A percentile compares a stretch with the other conserved stretches of the same genome.
Evolutionary conservation across 2,888 invertebrate species (phyloP).

Genomic region (Lycia hirtaria): DNA sequence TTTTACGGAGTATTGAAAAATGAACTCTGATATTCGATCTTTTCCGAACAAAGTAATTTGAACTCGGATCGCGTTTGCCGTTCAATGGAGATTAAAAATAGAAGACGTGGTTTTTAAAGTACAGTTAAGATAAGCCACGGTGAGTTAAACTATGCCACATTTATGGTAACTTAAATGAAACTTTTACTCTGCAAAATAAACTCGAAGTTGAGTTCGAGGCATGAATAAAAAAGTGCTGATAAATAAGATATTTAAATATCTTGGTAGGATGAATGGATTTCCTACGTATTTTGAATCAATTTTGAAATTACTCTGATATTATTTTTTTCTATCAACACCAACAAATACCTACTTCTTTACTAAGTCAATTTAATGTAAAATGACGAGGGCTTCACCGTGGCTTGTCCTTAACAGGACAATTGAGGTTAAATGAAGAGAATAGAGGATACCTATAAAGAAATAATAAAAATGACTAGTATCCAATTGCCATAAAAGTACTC

Average conservation of each 20-base stretch:
- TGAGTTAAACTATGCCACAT: constrained; percentile 63
- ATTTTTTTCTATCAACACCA: neutral
- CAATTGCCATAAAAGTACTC: too few relatives aligned
- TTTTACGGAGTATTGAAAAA: constrained; percentile 79
- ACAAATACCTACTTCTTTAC: neutral
- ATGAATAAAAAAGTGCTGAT: constrained; percentile 30
- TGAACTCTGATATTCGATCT: constrained; percentile 77
- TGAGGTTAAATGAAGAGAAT: too few relatives aligned
- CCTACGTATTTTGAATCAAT: constrained; percentile 1
- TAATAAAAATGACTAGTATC: too few relatives aligned
- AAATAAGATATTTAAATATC: constrained; percentile 12
- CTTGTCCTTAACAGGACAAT: too few relatives aligned
- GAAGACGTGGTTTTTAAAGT: constrained; percentile 74
- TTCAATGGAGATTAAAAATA: constrained; percentile 75
- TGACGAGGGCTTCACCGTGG: too few relatives aligned
- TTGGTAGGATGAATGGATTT: neutral
- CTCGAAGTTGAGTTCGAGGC: constrained; percentile 14
- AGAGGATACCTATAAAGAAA: too few relatives aligned
- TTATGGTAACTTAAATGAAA: constrained; percentile 68
- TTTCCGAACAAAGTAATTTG: constrained; percentile 78
- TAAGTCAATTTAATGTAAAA: too few relatives aligned
- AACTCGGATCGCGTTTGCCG: constrained; percentile 73
- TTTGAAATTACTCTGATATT: too few relatives aligned
- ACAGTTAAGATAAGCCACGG: constrained; percentile 75
- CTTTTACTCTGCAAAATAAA: constrained; percentile 41